These are phyloP conservation scores for Melanotaenia duboulayi DNA, from an alignment of 2,113 vertebrate genomes.

Conservation along the genomic window DNA sequence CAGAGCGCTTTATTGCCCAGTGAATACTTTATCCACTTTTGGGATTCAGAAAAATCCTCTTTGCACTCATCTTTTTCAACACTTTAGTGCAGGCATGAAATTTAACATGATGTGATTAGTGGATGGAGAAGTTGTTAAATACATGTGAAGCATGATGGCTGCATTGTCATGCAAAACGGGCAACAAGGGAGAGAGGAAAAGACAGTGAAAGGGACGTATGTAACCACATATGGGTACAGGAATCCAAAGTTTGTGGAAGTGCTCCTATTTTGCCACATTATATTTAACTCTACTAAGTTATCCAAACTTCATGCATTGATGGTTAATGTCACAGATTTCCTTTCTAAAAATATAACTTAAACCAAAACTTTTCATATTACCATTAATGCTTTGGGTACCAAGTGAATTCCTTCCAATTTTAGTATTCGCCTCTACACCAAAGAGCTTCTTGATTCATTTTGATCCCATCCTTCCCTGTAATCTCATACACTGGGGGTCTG, in stretches of 20 bases:
- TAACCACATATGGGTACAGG: neutral
- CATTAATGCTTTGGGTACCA: neutral
- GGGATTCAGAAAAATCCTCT: neutral
- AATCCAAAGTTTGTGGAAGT: neutral
- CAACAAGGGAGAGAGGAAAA: conserved; percentile 1
- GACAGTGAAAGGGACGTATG: neutral
- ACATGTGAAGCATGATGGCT: conserved; percentile 13
- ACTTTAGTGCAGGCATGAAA: neutral
- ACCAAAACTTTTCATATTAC: too few species aligned
- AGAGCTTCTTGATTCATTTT: conserved; percentile 16
- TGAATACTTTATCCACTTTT: too few species aligned
- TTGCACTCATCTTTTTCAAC: conserved; percentile 1
- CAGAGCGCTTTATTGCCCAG: too few species aligned
- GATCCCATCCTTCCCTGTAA: conserved; percentile 31
- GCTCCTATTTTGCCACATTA: too few species aligned
- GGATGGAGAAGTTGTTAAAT: conserved; percentile 15
- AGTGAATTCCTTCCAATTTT: conserved; percentile 3
- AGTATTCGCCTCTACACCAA: neutral
- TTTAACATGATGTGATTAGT: conserved; percentile 17
- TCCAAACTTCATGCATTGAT: too few species aligned
- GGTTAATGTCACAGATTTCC: too few species aligned
- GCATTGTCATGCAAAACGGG: conserved; percentile 41
- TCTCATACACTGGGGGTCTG: conserved; percentile 56
- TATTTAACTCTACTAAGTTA: too few species aligned
- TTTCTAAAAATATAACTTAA: too few species aligned